Evolutionary conservation across 2,888 invertebrate genomes (phyloP), one percentile per base, ranked within the genome.

Genomic region (Agriopis leucophaearia): DNA sequence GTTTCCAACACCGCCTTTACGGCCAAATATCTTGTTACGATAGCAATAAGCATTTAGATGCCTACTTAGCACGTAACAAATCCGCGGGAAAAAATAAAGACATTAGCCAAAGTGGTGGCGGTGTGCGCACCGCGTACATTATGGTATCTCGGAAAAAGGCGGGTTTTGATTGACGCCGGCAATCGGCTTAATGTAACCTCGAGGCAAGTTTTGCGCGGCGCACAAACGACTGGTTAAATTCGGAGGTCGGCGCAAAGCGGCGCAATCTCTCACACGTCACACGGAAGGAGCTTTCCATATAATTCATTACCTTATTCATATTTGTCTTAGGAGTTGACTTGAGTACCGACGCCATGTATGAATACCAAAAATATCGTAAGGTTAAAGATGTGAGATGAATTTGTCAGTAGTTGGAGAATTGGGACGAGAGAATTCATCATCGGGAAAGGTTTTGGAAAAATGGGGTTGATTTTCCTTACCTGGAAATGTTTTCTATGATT

Each of bases 121-220:
- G 76, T 75, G 79, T 73, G 78, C 74, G 80, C 78, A 74, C 72
- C 71, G 79, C 80, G 78, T 84, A 82, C 84, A 84, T 85, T 85
- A 83, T 78, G 78, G 81, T 86, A 86, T 89, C 83, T 86, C 80
- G 78, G 81, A 89, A 91, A 92, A 92, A 91, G 88, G 88, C 87
- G 83, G 85, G 88, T 87, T 92, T 91, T 93, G 93, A 93, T 92
- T 92, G 93, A 93, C 90, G 92, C 89, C 76, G 80, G 92, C 92
- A 93, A 93, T 94, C 91, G 90, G 88, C 92, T 91, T 93, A 92
- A 93, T 94, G 93, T 92, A 91, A 90, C 92, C 91, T 90, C 88
- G 85, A 88, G 88, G 91, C 89, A 92, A 92, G 90, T 93, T 93
- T 88, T 89, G 86, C 86, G 86, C 86, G 85, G 82, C 85, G 74